These are phyloP conservation scores for Siderastrea radians DNA, from an alignment of 92 coral and sea anemone species.

Conservation along the genomic window DNA sequence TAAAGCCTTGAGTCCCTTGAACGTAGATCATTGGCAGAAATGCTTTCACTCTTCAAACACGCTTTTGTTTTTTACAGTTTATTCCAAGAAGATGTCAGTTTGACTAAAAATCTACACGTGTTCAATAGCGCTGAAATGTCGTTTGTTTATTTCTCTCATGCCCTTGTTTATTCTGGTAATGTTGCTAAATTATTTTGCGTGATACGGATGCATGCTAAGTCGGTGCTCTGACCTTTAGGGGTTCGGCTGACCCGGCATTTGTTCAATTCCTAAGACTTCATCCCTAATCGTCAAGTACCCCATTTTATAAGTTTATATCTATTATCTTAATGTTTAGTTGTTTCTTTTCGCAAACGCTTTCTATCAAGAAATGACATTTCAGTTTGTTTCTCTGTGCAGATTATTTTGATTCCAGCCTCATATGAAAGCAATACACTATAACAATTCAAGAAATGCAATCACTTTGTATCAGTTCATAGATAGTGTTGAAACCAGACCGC, in stretches of 20 bases:
- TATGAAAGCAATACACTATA: conserved; percentile 38
- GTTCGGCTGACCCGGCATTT: not conserved
- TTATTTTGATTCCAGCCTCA: conserved; percentile 15
- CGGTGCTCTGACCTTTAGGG: conserved; percentile 31
- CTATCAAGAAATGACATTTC: not conserved
- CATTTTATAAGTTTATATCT: not conserved
- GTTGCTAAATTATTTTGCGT: conserved; percentile 17
- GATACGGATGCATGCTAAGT: conserved; percentile 6
- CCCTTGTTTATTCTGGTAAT: conserved; percentile 9
- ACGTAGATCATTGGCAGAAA: not conserved
- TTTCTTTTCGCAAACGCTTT: not conserved
- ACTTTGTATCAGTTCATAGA: conserved; percentile 35
- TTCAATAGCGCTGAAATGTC: conserved; percentile 3
- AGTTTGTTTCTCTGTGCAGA: not conserved
- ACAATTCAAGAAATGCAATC: conserved; percentile 53
- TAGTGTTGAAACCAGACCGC: conserved; percentile 44
- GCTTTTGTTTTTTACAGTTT: not conserved
- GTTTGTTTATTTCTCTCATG: not conserved
- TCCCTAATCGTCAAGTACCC: conserved; percentile 1
- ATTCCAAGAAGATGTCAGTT: not conserved
- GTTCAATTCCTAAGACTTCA: not conserved
- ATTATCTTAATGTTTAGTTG: not conserved
- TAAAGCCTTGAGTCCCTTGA: conserved; percentile 1
- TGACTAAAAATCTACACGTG: not conserved
- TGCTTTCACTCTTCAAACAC: not conserved